A percentile compares a stretch with the other conserved stretches of the same genome.
These are phyloP conservation scores for Geotrupes spiniger DNA, from an alignment of 2,888 invertebrate genomes.

Conservation along the genomic window DNA sequence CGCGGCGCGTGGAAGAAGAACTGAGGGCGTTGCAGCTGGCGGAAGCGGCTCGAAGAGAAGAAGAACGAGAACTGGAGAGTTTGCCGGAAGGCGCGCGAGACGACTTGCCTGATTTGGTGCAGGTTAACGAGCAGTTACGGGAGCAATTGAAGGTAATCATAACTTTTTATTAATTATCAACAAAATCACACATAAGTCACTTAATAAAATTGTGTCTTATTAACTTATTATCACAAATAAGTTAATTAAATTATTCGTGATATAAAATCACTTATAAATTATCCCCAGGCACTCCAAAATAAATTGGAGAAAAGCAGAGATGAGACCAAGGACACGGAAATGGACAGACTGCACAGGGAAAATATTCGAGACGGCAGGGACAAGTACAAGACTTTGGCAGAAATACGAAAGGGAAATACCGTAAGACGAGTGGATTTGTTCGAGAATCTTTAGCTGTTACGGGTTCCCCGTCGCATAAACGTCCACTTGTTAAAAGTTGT, in stretches of 20 bases:
- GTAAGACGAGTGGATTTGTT: constrained; percentile 46
- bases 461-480: too few species aligned
- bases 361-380: constrained; percentile 43
- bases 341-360: constrained; percentile 45
- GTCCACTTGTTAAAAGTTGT: too few species aligned
- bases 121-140: constrained; percentile 41
- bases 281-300: constrained; percentile 37
- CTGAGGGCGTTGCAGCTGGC: constrained; percentile 31
- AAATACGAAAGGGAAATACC: constrained; percentile 47
- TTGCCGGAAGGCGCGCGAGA: constrained; percentile 38
- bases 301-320: constrained; percentile 40
- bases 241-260: too few species aligned
- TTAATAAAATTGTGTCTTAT: constrained; percentile 1
- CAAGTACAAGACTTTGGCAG: constrained; percentile 46
- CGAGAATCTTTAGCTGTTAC: constrained; percentile 42
- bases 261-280: too few species aligned
- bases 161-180: neutral
- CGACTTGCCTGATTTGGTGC: constrained; percentile 40
- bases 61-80: constrained; percentile 34
- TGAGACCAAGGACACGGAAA: constrained; percentile 39
- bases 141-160: constrained; percentile 41
- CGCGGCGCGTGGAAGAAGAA: constrained; percentile 37
- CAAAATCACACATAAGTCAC: too few species aligned
- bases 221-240: too few species aligned
- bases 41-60: constrained; percentile 29